Base-by-base conservation (phyloP, 2,888 invertebrate genomes). In the Tiphia femorata region DNA sequence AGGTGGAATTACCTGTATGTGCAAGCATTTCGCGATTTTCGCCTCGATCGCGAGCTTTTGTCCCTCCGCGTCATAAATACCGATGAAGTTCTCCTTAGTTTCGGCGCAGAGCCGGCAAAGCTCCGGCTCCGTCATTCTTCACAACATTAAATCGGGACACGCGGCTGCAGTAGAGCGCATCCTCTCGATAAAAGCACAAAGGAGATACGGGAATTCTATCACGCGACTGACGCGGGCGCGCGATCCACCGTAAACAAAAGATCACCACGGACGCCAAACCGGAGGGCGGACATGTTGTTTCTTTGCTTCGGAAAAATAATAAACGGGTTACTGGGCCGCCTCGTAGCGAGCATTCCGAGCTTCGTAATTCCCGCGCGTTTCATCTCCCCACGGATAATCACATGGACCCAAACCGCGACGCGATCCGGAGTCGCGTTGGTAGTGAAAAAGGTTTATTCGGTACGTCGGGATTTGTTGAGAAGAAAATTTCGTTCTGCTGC, bases 91-190 rank as follows among this genome's bases (percentile, higher is more conserved):
- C 33, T 82, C 77, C 63, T 84, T 84, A 49, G 77, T 73, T 65
- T 83, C 80, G 70, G 85, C 85, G 68, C 85, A 85, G 37, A 85
- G 80, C 73, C 85, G 83, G 76, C 85, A 85, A 40, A 84, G 72
- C 58, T 79, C 78, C 37, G 69, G 62, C 52, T 73, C 73, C 47
- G 78, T 70, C 79, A 81, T 80, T 63, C 64, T 73, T 62, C 53
- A 59, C 48, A 56, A 56, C 55, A n/a, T n/a, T n/a, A n/a, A n/a
- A n/a, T n/a, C n/a, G n/a, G n/a, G n/a, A n/a, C n/a, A n/a, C n/a
- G n/a, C n/a, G n/a, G n/a, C n/a, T 21, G 44, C 50, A 40, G 8
- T 27, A 21, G 20, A 27, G 33, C 44, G 30, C 51, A 46, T 21
- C 21, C 14, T 46, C 59, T 64, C 40, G 41, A 64, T n/a, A 46